A percentile compares a stretch with the other conserved stretches of the same genome.
Conservation (phyloP, 2,888 invertebrate genomes). For the Xanthostigma xanthostigma region DNA sequence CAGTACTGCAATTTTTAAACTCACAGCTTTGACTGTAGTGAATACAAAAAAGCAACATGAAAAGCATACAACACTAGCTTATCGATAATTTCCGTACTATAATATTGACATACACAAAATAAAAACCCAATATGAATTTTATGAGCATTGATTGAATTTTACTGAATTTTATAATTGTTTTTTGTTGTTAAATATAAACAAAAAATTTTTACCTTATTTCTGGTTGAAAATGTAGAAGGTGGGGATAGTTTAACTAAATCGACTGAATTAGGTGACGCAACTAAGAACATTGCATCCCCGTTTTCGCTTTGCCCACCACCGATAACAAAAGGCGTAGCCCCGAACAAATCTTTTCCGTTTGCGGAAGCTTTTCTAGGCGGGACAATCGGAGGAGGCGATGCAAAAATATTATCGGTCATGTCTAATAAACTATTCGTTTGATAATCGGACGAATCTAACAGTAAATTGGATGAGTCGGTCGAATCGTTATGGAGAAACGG, state of each 20-base stretch:
- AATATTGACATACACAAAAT: too few relatives aligned
- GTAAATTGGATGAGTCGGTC: background rate
- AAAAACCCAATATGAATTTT: too few relatives aligned
- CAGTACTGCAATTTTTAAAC: too few relatives aligned
- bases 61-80: too few relatives aligned
- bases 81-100: too few relatives aligned
- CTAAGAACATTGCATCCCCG: slow-evolving; percentile 29
- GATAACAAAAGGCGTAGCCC: slow-evolving; percentile 27
- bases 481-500: background rate
- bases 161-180: too few relatives aligned
- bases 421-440: slow-evolving; percentile 16
- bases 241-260: slow-evolving; percentile 31
- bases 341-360: slow-evolving; percentile 23
- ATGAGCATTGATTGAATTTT: too few relatives aligned
- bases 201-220: slow-evolving; percentile 6
- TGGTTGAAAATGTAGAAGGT: slow-evolving; percentile 23
- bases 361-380: background rate
- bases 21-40: too few relatives aligned
- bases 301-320: slow-evolving; percentile 29
- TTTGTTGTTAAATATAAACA: background rate
- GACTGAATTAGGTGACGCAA: slow-evolving; percentile 28
- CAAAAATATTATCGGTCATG: slow-evolving; percentile 26
- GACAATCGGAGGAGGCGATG: slow-evolving; percentile 32
- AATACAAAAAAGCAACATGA: too few relatives aligned
- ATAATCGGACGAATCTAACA: slow-evolving; percentile 26